These are phyloP conservation scores for Siniperca chuatsi DNA, from an alignment of 2,113 vertebrate genomes.

Conservation along the genomic window DNA sequence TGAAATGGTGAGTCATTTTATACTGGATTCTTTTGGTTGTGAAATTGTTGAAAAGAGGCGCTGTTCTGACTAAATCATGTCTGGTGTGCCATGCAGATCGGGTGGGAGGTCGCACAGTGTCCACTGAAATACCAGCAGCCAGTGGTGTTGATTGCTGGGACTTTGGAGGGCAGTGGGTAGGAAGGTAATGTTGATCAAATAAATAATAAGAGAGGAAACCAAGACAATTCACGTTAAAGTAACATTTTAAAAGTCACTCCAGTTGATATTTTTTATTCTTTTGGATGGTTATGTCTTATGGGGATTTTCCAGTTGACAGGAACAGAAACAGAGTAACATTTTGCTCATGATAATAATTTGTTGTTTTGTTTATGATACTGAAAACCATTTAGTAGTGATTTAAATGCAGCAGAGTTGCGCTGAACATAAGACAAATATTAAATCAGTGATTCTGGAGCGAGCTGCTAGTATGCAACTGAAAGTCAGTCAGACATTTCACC, in stretches of 20 bases:
- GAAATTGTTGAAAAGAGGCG: neutral
- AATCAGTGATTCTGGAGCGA: neutral
- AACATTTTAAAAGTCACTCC: neutral
- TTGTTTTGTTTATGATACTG: neutral
- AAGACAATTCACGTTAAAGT: neutral
- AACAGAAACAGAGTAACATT: neutral
- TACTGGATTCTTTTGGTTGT: neutral
- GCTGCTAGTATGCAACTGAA: no score
- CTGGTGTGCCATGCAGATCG: slow-evolving; percentile 70
- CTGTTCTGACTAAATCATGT: neutral
- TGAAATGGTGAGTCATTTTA: neutral
- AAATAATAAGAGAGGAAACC: neutral
- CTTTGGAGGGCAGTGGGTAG: slow-evolving; percentile 85
- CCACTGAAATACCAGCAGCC: slow-evolving; percentile 73
- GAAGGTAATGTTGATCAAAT: slow-evolving; percentile 71
- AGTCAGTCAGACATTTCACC: neutral
- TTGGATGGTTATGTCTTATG: neutral
- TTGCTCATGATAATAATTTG: neutral
- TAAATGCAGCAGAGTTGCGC: neutral
- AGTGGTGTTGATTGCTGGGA: slow-evolving; percentile 80
- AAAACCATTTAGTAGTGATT: neutral
- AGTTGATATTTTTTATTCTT: neutral
- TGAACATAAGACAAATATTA: neutral
- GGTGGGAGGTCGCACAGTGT: slow-evolving; percentile 82
- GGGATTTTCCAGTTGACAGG: neutral